Evolutionary conservation across 2,113 vertebrate genomes (phyloP), one percentile per base, ranked within the genome.

Genomic region (Macaca mulatta): DNA sequence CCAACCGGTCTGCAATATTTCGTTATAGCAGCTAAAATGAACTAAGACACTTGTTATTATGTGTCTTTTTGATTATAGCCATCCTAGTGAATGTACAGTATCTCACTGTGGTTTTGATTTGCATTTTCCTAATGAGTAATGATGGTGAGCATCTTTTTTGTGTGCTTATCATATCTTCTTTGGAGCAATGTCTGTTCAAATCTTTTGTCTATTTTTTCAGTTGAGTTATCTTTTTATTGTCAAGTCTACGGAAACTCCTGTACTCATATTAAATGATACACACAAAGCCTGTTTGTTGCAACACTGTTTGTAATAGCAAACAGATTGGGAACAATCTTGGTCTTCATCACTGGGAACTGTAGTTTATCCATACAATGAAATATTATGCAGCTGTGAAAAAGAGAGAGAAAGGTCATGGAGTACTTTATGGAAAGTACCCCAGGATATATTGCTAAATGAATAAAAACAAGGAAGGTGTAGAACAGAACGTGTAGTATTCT

Each of bases 391-490:
- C 84, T 69, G 0, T 82, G 55, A 81, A 83, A 79, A 14, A 50
- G 48, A 88, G 52, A 92, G 35, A 90, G 3, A 32, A 92, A 38
- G 38, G 5, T 59, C 92, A 82, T 4, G 78, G 67, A 89, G 67
- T 52, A 85, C 22, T 79, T 96, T 43, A 27, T 79, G 59, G n/a
- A 91, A 86, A 72, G 14, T 25, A 90, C 25, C 10, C 43, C 25
- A 95, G 35, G 43, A 83, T 89, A 89, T 55, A 85, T 8, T 91
- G 18, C 45, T 78, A 97, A 94, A 59, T 48, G 17, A 92, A 96
- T 48, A 22, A 94, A 96, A 90, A 95, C 10, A 40, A 35, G 38
- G 17, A 90, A 90, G 18, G 20, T 30, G 14, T 50, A 78, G 14
- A 77, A 57, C 55, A 85, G 2, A 48, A 85, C 8, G n/a, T 70